Percentiles rank a stretch among this genome's conserved stretches.
These are phyloP conservation scores for Ailurus styani DNA, from an alignment of 2,113 vertebrate species.

Conservation along the genomic window DNA sequence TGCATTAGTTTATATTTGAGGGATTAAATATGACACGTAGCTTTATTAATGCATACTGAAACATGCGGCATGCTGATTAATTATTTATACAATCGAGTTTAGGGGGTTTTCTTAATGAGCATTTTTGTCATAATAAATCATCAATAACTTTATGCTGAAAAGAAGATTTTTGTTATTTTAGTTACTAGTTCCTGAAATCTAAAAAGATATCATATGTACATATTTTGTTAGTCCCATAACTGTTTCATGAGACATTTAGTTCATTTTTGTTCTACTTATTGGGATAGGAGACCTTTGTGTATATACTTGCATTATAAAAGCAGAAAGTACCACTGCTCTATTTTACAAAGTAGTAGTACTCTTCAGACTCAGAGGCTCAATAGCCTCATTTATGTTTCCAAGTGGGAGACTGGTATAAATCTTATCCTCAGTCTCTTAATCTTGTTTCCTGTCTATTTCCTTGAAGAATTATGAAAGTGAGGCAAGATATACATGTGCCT, in stretches of 20 bases:
- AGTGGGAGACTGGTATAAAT: conserved; percentile 28
- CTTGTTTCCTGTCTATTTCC: conserved; percentile 45
- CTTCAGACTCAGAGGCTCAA: background rate
- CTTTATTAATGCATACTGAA: background rate
- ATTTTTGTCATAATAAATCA: background rate
- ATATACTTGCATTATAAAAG: conserved; percentile 9
- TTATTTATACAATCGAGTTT: background rate
- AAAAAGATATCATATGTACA: background rate
- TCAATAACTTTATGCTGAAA: background rate
- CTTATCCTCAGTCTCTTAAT: conserved; percentile 45
- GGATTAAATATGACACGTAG: background rate
- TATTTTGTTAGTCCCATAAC: background rate
- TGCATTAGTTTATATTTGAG: background rate
- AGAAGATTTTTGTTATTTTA: conserved; percentile 1
- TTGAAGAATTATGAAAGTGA: conserved; percentile 35
- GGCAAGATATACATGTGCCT: background rate
- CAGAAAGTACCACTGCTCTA: background rate
- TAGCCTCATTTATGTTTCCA: conserved; percentile 1
- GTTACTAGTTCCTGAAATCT: background rate
- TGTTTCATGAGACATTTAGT: background rate
- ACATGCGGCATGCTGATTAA: accelerated
- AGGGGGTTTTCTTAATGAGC: background rate
- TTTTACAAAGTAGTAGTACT: conserved; percentile 18
- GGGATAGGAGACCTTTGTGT: background rate
- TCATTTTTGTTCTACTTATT: background rate